phyloP scores from a whole-genome alignment of 2,113 vertebrate genomes.

The Hirundichthys speculiger region DNA sequence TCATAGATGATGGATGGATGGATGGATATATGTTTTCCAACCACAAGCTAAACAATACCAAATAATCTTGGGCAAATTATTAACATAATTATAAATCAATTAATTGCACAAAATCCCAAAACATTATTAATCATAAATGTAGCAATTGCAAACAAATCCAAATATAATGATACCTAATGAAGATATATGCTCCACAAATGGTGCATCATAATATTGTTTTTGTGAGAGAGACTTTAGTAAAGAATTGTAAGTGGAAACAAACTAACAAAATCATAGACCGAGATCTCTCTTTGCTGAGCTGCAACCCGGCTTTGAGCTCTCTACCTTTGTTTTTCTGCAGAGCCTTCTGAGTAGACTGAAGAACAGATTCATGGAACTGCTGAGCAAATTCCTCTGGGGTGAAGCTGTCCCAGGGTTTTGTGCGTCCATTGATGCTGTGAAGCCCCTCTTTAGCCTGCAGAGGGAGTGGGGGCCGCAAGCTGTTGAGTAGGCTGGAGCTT shows the following conservation, averaged over 20 bases:
- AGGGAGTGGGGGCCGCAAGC: constrained; percentile 82
- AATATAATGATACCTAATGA: not conserved
- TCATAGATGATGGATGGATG: too few species aligned
- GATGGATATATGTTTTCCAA: too few species aligned
- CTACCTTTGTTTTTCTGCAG: constrained; percentile 98
- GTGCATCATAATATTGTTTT: too few species aligned
- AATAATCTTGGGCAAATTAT: too few species aligned
- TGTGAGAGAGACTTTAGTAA: too few species aligned
- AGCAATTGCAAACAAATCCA: not conserved
- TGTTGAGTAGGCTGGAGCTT: constrained; percentile 88
- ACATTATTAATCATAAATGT: not conserved
- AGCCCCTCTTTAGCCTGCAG: constrained; percentile 86
- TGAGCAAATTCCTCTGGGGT: constrained; percentile 97
- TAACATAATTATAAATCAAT: too few species aligned
- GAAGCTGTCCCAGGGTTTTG: constrained; percentile 95
- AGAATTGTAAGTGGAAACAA: too few species aligned
- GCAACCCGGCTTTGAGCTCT: fast-evolving
- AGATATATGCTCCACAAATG: too few species aligned
- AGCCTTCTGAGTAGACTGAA: constrained; percentile 98
- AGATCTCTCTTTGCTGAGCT: not conserved
- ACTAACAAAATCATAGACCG: too few species aligned
- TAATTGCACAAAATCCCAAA: too few species aligned
- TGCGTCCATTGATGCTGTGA: constrained; percentile 90
- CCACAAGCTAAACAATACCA: too few species aligned
- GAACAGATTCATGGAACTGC: constrained; percentile 97